These are phyloP conservation scores for Callospermophilus lateralis DNA, from an alignment of 2,113 vertebrate genomes.

Conservation along the genomic window DNA sequence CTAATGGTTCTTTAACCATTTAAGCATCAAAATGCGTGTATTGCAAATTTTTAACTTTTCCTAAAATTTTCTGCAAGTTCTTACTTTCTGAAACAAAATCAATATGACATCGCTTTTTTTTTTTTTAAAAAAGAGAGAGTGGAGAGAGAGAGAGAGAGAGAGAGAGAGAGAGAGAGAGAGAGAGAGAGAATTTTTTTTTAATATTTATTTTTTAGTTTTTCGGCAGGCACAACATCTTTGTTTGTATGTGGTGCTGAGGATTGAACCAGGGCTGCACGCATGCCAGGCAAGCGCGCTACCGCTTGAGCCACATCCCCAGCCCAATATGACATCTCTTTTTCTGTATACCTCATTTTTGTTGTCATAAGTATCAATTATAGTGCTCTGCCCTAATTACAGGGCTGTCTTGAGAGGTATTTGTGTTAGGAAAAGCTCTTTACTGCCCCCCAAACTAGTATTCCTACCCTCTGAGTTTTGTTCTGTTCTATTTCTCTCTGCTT, in stretches of 20 bases:
- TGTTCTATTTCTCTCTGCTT: background rate
- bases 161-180: no score
- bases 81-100: conserved; percentile 22
- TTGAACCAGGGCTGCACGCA: no score
- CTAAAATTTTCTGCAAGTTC: background rate
- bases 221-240: no score
- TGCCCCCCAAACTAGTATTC: background rate
- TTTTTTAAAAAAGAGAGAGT: no score
- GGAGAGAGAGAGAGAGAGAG: no score
- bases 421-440: background rate
- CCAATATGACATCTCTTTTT: background rate
- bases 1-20: background rate
- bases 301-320: no score
- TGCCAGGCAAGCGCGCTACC: no score
- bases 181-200: no score
- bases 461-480: background rate
- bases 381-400: background rate
- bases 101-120: no score
- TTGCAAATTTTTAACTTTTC: background rate
- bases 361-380: background rate
- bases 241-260: no score
- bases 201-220: no score
- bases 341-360: background rate
- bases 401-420: background rate
- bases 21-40: background rate